phyloP scores from a whole-genome alignment of 2,113 vertebrate genomes.

The Pedionomus torquatus region DNA sequence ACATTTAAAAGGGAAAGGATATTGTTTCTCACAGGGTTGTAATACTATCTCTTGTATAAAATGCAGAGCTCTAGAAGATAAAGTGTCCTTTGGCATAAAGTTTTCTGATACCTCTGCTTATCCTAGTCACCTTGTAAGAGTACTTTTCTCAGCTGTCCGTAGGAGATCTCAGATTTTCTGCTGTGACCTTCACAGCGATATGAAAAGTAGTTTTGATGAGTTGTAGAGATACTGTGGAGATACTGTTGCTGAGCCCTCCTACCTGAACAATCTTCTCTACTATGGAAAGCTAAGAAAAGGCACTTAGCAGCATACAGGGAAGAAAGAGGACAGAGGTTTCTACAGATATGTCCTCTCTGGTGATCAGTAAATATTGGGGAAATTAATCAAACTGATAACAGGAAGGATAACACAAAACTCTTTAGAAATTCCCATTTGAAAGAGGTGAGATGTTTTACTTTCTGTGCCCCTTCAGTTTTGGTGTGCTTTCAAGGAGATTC shows the following conservation, averaged over 20 bases:
- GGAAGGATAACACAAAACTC: not conserved
- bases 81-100: not conserved
- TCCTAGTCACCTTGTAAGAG: not conserved
- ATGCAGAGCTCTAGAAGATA: not conserved
- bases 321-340: not conserved
- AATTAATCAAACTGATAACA: not conserved
- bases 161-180: not conserved
- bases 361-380: not conserved
- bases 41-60: not conserved
- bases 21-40: not conserved
- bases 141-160: rapidly evolving
- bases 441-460: not conserved
- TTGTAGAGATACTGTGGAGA: not conserved
- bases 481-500: not conserved
- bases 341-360: not conserved
- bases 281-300: not conserved
- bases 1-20: not conserved
- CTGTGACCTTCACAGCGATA: not conserved
- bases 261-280: not conserved
- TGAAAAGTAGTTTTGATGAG: not conserved
- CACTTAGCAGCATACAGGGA: not conserved
- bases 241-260: not conserved
- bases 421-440: not conserved
- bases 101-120: not conserved
- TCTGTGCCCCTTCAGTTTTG: not conserved